Evolutionary conservation across 2,888 invertebrate genomes (phyloP), one percentile per base, ranked within the genome.

Genomic region (Deroplatys truncata): DNA sequence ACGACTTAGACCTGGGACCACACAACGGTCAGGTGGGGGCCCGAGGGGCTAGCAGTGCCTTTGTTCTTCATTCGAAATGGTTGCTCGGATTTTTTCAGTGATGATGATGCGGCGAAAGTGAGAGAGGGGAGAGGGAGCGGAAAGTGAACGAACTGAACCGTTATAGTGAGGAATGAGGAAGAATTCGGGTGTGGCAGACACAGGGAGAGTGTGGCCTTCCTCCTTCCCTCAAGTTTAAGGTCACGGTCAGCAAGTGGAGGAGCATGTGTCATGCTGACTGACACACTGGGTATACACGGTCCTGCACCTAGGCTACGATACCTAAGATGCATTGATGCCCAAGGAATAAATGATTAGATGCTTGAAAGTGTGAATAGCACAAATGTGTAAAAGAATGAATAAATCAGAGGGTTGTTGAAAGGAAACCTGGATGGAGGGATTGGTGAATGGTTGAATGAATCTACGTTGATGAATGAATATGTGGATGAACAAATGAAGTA

Each of bases 141-240:
- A 8, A 49, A 85, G 85, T 43, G 56, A 85, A 85, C 49, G 43
- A 56, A 85, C 43, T 43, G 85, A 87, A 84, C 85, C 56, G 85
- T 85, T 56, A 31, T n/a, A 85, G 85, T 20, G 85, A 72, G 85
- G 89, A 87, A 84, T 84, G 84, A 84, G 84, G 84, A 82, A 87
- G 85, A 85, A 43, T 85, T 49, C 86, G 35, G 86, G 86, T 29
- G n/a, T 85, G 85, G 85, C 28, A n/a, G 43, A 28, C 43, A 20
- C 43, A n/a, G 49, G 35, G 49, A 43, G 85, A 85, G 85, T 43
- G n/a, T 85, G 28, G 85, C 85, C 85, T 28, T 28, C 49, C 49
- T 49, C 28, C 49, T 28, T 28, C 49, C 49, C 49, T 35, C 20
- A 31, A 49, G 35, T 85, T 89, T 85, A 82, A 85, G 89, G 85